Base-by-base conservation (phyloP, 2,888 invertebrate genomes). In the Stictocephala bisonia region DNA sequence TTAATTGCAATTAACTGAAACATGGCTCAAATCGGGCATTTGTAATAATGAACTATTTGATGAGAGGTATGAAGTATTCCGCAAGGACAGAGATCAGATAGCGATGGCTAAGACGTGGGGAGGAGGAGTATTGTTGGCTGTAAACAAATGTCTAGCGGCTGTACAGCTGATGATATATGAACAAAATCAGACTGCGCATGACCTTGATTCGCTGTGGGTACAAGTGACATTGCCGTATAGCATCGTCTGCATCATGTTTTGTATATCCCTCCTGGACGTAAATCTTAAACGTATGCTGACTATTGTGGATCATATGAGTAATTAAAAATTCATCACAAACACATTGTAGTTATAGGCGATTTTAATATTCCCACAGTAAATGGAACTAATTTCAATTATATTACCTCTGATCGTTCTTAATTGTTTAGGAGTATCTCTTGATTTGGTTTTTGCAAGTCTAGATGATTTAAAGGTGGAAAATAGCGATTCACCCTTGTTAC, bases 321-420 rank as follows among this genome's bases (percentile, higher is more conserved):
- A 18, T 20, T 18, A 18, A 13, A 51, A 22, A 22, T 51, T 51
- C 51, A 51, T 51, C 4, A 22, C 24, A 51, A 44, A 9, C 7
- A 44, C 15, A 9, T 44, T 15, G 24, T 51, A 51, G 24, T 51
- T 6, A 11, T 51, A 20, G 22, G 51, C 4, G 20, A 51, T 51
- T 51, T 51, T 51, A 51, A 51, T 22, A 51, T 51, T 18, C 51
- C 51, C 3, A 51, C n/a, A 51, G 24, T 51, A 22, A 20, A 51
- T 51, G 51, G 51, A 3, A 51, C 51, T 18, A 22, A 15, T 4
- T 51, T 51, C 22, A 4, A 51, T 20, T 51, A 6, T 51, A 22
- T 24, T 22, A 3, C 6, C 24, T 20, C 51, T 18, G 24, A 51
- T 22, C 22, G 24, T 51, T 18, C 22, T 51, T 20, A 51, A 51